Conservation (phyloP, 2,797 vertebrate species). For the Dendrocincla fuliginosa region DNA sequence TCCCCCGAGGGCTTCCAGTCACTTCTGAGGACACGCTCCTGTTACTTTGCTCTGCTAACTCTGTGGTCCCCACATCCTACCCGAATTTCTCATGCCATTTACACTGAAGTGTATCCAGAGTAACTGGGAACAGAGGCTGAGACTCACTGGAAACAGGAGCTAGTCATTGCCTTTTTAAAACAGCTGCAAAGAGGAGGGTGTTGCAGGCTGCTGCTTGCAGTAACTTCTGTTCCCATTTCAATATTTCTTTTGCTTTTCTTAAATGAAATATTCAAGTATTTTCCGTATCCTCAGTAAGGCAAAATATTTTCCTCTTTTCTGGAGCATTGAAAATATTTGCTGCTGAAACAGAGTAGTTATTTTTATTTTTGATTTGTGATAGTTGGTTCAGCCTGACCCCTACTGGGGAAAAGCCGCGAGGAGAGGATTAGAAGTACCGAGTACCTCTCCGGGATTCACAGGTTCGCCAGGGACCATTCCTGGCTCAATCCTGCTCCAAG, state of each 20-base stretch:
- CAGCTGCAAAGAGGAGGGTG: neutral
- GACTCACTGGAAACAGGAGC: neutral
- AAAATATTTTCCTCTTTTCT: neutral
- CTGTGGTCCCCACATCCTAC: neutral
- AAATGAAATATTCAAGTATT: neutral
- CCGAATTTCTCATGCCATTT: neutral
- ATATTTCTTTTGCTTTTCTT: neutral
- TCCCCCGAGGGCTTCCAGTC: neutral
- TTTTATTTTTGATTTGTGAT: neutral
- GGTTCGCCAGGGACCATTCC: neutral
- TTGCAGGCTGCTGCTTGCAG: neutral
- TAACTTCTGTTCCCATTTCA: neutral
- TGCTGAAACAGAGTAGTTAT: neutral
- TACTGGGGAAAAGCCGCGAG: conserved; percentile 44
- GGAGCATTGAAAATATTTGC: neutral
- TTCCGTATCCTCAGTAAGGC: neutral
- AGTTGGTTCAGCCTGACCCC: conserved; percentile 40
- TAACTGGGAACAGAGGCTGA: neutral
- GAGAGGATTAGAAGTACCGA: neutral
- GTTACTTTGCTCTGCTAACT: neutral
- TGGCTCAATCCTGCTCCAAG: rapidly evolving
- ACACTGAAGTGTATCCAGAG: neutral
- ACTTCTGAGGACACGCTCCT: neutral
- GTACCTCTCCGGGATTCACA: rapidly evolving
- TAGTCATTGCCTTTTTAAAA: neutral